Base-by-base conservation (phyloP, 2,797 vertebrate species). In the Notoglanidium macrostoma region DNA sequence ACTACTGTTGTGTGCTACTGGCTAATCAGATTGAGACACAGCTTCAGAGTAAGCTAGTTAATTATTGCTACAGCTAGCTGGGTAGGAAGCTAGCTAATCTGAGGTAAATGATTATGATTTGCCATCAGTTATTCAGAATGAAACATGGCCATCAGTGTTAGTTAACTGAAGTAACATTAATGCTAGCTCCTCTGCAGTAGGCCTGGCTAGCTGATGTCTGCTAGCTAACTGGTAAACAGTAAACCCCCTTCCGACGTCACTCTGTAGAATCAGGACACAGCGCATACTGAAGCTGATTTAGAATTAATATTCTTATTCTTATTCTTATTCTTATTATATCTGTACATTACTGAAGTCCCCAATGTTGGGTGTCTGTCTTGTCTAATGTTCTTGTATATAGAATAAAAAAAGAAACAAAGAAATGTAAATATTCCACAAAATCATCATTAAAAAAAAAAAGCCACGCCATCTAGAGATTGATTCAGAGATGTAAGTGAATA, bases 351-450 rank as follows among this genome's bases (percentile, higher is more conserved):
- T 68, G 17, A 83, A 68, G 61, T 68, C 81, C 40, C 81, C 68
- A 70, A 46, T 87, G 74, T 86, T 35, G 84, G 74, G 72, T 89
- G 87, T 86, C 49, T 87, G 89, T 91, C 87, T 83, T 77, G 85
- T 90, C 84, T 49, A 79, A 86, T 87, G 63, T 81, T 79, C 76
- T 80, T 91, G 85, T 89, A 91, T 44, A 85, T 83, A 88, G 65
- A 87, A 68, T 44, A 49, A 10, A 49, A 49, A 49, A 49, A 65
- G 8, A 14, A 79, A 72, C 3, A 70, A 79, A 54, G 21, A 72
- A 29, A 81, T 91, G 90, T 91, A 91, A 89, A 90, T 90, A 91
- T 85, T 73, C 70, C 77, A 88, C 57, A 68, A 46, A 57, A 83
- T 73, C 80, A 67, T 80, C 44, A 67, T 49, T n/a, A 14, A 15